Evolutionary conservation across 1,140 invertebrate species (phyloP).

Genomic region (Drosophila orosa): DNA sequence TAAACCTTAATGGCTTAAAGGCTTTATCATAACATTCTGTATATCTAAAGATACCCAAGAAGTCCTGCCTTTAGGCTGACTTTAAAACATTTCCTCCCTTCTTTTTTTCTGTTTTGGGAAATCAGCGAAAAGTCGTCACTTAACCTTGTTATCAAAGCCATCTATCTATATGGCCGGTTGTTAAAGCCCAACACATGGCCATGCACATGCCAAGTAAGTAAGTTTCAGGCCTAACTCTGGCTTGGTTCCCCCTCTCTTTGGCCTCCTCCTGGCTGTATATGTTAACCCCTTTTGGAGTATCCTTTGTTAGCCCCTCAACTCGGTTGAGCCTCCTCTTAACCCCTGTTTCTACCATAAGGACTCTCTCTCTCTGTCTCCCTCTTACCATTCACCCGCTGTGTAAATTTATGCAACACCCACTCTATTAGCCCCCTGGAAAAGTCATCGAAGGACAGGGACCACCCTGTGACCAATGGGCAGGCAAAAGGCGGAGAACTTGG

Average conservation of each 20-base stretch:
- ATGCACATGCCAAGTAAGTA: conserved; percentile 54
- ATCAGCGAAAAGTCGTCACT: conserved; percentile 20
- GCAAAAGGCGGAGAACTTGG: conserved; percentile 39
- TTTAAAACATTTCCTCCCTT: background rate
- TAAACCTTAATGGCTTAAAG: background rate
- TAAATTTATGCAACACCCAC: conserved; percentile 55
- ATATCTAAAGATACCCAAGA: background rate
- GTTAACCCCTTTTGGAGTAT: background rate
- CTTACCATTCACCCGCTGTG: background rate
- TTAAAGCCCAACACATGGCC: conserved; percentile 56
- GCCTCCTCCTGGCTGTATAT: background rate
- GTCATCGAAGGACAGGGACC: conserved; percentile 8
- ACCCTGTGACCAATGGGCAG: conserved; percentile 63
- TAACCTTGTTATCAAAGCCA: conserved; percentile 67
- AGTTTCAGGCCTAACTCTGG: conserved; percentile 26
- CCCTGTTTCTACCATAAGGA: background rate
- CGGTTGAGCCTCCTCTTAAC: background rate
- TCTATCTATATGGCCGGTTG: conserved; percentile 63
- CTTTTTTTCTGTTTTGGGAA: too few species aligned
- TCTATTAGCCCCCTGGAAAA: conserved; percentile 8
- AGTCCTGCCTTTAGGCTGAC: background rate
- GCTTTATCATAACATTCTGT: too few species aligned
- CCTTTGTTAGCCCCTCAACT: conserved; percentile 1
- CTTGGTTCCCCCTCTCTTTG: background rate
- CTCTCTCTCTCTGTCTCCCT: background rate